These are phyloP conservation scores for Pedionomus torquatus DNA, from an alignment of 2,113 vertebrate genomes.

Conservation along the genomic window DNA sequence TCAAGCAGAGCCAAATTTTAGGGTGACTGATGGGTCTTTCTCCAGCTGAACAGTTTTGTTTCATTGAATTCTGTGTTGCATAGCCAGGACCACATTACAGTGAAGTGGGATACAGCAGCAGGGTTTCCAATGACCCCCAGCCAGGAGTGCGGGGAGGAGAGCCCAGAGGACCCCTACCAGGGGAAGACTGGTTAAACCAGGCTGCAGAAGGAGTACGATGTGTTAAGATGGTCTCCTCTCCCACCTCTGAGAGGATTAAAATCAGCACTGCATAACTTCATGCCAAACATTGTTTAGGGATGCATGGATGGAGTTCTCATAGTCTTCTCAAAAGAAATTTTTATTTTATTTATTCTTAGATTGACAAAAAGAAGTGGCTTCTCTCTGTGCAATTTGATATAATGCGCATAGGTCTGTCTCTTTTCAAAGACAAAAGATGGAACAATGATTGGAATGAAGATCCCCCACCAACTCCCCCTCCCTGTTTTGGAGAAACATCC, in stretches of 20 bases:
- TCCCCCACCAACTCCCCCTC: background rate
- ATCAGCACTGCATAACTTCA: background rate
- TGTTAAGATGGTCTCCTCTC: background rate
- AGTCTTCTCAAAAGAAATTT: background rate
- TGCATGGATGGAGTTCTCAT: background rate
- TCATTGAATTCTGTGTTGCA: background rate
- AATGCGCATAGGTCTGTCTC: background rate
- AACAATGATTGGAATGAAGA: background rate
- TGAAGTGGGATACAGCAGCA: background rate
- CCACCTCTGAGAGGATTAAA: background rate
- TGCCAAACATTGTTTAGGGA: background rate
- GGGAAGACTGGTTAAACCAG: background rate
- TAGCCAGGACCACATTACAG: accelerated
- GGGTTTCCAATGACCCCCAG: accelerated
- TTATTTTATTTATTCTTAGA: slow-evolving; percentile 15
- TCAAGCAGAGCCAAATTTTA: background rate
- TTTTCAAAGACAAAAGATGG: background rate
- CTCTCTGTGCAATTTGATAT: background rate
- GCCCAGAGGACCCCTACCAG: background rate
- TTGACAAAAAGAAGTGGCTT: background rate
- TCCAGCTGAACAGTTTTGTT: background rate
- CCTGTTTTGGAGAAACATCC: background rate
- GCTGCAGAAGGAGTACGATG: accelerated
- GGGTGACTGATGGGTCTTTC: background rate
- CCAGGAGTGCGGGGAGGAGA: accelerated